Evolutionary conservation across 1,140 invertebrate species (phyloP).

Genomic region (Lepeophtheirus salmonis): DNA sequence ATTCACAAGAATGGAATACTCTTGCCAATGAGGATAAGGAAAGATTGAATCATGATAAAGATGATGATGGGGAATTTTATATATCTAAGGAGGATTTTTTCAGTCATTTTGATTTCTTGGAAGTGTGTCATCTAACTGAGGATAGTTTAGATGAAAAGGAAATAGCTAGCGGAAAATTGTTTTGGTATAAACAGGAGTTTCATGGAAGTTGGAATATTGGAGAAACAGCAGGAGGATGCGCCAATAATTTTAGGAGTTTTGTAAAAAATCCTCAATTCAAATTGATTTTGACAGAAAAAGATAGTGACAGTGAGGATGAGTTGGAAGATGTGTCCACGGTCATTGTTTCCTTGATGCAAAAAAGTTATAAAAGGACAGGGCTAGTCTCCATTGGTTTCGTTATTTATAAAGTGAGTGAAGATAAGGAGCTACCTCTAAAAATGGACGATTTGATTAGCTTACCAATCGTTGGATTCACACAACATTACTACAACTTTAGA

Average conservation of each 20-base stretch:
- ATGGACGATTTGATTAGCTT: background rate
- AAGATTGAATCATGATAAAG: background rate
- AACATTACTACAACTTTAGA: background rate
- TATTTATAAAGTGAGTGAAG: background rate
- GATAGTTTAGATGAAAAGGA: constrained; percentile 2
- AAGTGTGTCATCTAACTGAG: constrained; percentile 2
- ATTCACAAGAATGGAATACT: background rate
- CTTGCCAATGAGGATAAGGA: background rate
- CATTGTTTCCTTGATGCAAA: constrained; percentile 1
- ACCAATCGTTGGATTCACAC: background rate
- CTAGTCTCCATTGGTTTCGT: background rate
- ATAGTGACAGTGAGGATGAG: too few species aligned
- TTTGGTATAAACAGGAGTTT: constrained; percentile 1
- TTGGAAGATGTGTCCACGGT: too few species aligned
- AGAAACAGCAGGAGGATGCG: background rate
- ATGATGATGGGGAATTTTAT: constrained; percentile 2
- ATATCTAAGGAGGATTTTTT: background rate
- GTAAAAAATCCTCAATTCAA: background rate
- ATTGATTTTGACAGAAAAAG: background rate
- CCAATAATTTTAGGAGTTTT: background rate
- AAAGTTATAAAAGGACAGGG: background rate
- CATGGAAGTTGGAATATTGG: background rate
- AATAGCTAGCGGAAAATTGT: background rate
- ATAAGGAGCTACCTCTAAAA: background rate
- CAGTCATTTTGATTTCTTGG: background rate